Evolutionary conservation across 2,888 invertebrate species (phyloP).

Genomic region (Nomada flava): DNA sequence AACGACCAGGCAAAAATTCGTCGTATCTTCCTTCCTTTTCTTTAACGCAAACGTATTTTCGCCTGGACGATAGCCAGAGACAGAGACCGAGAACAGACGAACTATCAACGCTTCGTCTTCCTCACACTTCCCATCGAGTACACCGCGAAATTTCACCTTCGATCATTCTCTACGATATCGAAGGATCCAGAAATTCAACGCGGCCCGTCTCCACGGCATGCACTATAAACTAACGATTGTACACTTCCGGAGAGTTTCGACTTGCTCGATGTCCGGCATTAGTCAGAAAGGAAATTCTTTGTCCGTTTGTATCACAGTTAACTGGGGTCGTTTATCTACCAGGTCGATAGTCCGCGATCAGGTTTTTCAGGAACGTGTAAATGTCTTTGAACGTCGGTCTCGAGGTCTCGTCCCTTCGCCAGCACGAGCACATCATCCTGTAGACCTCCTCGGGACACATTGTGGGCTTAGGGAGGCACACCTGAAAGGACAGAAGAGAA

Average conservation of each 20-base stretch:
- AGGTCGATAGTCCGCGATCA: constrained; percentile 85
- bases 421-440: constrained; percentile 90
- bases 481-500: constrained; percentile 71
- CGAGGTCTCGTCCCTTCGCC: constrained; percentile 87
- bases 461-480: constrained; percentile 89
- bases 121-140: not conserved
- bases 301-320: constrained; percentile 78
- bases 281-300: constrained; percentile 32
- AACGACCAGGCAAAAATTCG: constrained; percentile 36
- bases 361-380: constrained; percentile 88
- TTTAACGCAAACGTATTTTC: not conserved
- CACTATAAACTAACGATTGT: constrained; percentile 78
- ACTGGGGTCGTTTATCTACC: constrained; percentile 75
- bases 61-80: constrained; percentile 20
- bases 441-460: constrained; percentile 92
- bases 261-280: constrained; percentile 27
- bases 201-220: constrained; percentile 32
- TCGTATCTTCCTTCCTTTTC: not conserved
- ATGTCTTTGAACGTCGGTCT: constrained; percentile 89
- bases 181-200: constrained; percentile 13
- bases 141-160: constrained; percentile 3
- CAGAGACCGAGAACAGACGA: constrained; percentile 20
- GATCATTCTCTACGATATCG: not conserved
- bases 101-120: constrained; percentile 9
- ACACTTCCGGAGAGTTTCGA: constrained; percentile 67